Conservation (phyloP, 2,113 vertebrate genomes). For the Elephas maximus region DNA sequence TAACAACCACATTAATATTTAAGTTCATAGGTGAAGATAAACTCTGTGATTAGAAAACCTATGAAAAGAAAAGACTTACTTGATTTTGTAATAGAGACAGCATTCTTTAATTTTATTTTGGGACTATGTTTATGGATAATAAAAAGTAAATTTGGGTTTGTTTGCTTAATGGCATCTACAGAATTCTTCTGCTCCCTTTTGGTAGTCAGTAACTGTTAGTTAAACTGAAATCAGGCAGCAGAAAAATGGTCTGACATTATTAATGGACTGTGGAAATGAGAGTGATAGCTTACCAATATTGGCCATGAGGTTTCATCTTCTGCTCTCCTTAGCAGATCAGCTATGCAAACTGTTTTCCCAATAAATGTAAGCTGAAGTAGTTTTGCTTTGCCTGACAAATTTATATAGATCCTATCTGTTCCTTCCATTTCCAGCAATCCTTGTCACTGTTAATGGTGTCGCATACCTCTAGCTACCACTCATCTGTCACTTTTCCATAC, state of each 20-base stretch:
- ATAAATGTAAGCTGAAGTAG: constrained; percentile 38
- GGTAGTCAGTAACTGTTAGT: background rate
- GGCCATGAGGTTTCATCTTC: background rate
- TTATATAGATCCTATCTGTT: background rate
- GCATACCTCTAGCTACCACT: background rate
- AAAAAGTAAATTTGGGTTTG: background rate
- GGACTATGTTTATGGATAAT: background rate
- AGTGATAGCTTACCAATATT: background rate
- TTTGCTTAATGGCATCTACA: background rate
- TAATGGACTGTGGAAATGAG: background rate
- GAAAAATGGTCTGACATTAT: background rate
- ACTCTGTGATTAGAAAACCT: background rate
- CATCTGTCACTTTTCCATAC: too few species aligned
- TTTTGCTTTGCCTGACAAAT: constrained; percentile 44
- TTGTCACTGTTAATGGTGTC: constrained; percentile 49
- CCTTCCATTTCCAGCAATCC: constrained; percentile 9
- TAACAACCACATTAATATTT: background rate
- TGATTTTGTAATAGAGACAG: background rate
- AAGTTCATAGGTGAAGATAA: background rate
- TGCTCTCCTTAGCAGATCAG: background rate
- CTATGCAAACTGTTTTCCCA: constrained; percentile 40
- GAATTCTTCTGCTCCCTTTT: background rate
- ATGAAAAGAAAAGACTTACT: background rate
- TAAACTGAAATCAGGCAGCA: background rate
- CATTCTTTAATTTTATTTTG: background rate